A percentile compares a stretch with the other conserved stretches of the same genome.
These are phyloP conservation scores for Maniola jurtina DNA, from an alignment of 1,140 invertebrate genomes.

Conservation along the genomic window DNA sequence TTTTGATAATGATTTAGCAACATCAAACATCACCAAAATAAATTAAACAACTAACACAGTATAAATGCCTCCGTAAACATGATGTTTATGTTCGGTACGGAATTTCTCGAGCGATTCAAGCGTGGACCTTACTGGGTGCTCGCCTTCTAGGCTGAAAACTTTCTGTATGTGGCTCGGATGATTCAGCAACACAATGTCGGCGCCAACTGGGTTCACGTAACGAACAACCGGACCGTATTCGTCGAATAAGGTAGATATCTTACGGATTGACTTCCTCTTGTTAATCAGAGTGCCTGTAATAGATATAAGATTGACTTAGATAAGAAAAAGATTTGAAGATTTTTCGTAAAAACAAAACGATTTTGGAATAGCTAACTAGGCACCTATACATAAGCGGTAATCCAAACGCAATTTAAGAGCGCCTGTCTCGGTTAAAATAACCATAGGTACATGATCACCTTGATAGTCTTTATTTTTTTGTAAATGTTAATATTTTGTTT, in stretches of 20 bases:
- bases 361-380: too few species aligned
- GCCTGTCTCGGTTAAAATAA: too few species aligned
- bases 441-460: too few species aligned
- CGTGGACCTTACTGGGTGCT: slow-evolving; percentile 79
- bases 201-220: slow-evolving; percentile 80
- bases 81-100: slow-evolving; percentile 77
- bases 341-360: not conserved
- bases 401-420: too few species aligned
- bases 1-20: slow-evolving; percentile 79
- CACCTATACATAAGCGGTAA: too few species aligned
- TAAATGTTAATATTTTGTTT: too few species aligned
- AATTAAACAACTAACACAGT: slow-evolving; percentile 73
- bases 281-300: slow-evolving; percentile 65
- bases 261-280: slow-evolving; percentile 61
- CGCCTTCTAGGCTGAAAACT: slow-evolving; percentile 80
- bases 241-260: slow-evolving; percentile 79
- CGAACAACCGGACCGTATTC: slow-evolving; percentile 83
- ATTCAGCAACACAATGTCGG: slow-evolving; percentile 80
- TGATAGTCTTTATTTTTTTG: too few species aligned
- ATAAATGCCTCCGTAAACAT: slow-evolving; percentile 78
- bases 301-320: not conserved
- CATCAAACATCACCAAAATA: slow-evolving; percentile 41
- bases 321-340: slow-evolving; percentile 27
- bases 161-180: slow-evolving; percentile 82
- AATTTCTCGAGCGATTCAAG: slow-evolving; percentile 82